Conservation (phyloP, 2,113 vertebrate genomes). For the Labeo catla region DNA sequence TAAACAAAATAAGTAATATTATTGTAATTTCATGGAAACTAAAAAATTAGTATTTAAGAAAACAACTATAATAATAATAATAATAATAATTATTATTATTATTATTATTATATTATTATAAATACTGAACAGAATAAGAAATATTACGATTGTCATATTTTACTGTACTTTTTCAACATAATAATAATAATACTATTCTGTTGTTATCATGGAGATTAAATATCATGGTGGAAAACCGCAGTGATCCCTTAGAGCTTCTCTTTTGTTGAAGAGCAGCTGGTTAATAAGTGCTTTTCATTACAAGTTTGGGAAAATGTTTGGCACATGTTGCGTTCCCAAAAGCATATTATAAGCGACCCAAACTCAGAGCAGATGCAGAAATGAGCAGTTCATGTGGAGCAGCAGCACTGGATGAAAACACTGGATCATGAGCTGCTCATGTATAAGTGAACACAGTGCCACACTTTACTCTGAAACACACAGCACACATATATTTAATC, state of each 20-base stretch:
- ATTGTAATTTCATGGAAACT: too few species aligned
- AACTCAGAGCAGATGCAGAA: slow-evolving; percentile 12
- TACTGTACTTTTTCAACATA: too few species aligned
- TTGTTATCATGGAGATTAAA: too few species aligned
- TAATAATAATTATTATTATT: too few species aligned
- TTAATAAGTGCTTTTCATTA: background rate
- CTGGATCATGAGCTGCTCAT: background rate
- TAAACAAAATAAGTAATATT: too few species aligned
- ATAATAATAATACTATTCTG: too few species aligned
- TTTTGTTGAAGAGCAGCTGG: background rate
- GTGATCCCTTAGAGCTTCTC: background rate
- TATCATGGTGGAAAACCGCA: background rate
- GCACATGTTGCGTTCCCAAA: background rate
- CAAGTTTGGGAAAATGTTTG: background rate
- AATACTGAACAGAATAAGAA: too few species aligned
- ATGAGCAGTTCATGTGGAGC: background rate
- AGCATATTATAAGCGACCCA: background rate
- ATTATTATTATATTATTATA: too few species aligned
- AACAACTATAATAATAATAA: too few species aligned
- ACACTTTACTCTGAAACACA: background rate
- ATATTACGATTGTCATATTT: too few species aligned
- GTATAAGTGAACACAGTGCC: background rate
- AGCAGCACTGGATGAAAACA: background rate
- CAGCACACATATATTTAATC: background rate
- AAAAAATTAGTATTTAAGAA: too few species aligned